Conservation (phyloP, 1,140 invertebrate genomes). For the Bombus breviceps region DNA sequence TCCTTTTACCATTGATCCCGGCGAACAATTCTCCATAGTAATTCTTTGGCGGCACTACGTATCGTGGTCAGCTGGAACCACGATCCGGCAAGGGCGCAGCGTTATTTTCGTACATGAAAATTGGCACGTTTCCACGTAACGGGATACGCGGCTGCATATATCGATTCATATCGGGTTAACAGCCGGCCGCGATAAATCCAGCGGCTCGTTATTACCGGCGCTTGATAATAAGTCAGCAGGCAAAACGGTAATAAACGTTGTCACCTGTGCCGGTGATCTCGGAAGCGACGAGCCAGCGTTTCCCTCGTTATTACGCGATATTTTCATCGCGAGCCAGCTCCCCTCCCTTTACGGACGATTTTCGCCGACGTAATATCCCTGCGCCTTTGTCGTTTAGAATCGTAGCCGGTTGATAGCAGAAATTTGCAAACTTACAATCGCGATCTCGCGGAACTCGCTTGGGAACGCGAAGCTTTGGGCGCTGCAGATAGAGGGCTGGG, state of each 20-base stretch:
- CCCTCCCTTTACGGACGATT: no score
- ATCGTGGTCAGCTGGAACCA: constrained; percentile 4
- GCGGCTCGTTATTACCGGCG: constrained; percentile 32
- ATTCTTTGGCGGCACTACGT: not conserved
- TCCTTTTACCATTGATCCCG: not conserved
- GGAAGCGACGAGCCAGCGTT: constrained; percentile 24
- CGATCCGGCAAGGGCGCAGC: not conserved
- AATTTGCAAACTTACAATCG: not conserved
- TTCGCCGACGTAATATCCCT: not conserved
- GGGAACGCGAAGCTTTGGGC: no score
- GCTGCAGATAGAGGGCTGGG: no score
- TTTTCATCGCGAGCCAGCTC: constrained; percentile 12
- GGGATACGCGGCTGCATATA: constrained; percentile 3
- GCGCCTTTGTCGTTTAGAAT: no score
- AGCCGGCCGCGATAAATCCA: constrained; percentile 45
- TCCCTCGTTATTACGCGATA: constrained; percentile 37
- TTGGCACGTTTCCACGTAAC: constrained; percentile 34
- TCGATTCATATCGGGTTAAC: constrained; percentile 51
- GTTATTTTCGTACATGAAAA: constrained; percentile 34
- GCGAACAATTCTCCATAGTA: not conserved
- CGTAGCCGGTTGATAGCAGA: not conserved
- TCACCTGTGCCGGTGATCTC: constrained; percentile 21
- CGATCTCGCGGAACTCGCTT: not conserved
- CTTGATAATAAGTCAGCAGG: constrained; percentile 39
- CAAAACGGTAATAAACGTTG: constrained; percentile 49